Evolutionary conservation across 2,888 invertebrate genomes (phyloP), one percentile per base, ranked within the genome.

Genomic region (Labia minor): DNA sequence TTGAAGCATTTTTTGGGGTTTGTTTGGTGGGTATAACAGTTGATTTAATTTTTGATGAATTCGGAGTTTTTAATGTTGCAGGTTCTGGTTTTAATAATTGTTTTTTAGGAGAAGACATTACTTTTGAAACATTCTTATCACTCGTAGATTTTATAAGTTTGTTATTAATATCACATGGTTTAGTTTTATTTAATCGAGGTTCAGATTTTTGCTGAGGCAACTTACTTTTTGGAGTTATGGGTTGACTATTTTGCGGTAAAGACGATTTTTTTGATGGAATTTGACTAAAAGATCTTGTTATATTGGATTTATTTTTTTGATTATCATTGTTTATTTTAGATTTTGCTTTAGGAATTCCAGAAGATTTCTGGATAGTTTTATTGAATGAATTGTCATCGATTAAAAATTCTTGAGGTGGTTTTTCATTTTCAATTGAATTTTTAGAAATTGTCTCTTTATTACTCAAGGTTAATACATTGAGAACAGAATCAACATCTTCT

Each of bases 371-470:
- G 10, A 18, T 63, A 1, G n/a, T 3, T 26, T 63, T 63, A 62
- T 62, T 62, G 1, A 19, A 20, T 21, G 63, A 14, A n/a, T 8
- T 11, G 16, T 82, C 82, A 65, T 81, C 81, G 71, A 81, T 82
- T 69, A 78, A 77, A 72, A 83, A 82, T 74, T 82, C 81, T 21
- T 72, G 72, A 1, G 74, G 74, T 10, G 73, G 73, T 14, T 71
- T 66, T 61, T 73, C 73, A 65, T 73, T 70, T 63, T 72, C 72
- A 21, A 72, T 49, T n/a, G 16, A n/a, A 14, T 14, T 14, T 49
- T 49, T 49, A 8, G 49, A 49, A 49, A 49, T 49, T 49, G 49
- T 49, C 14, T 49, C 49, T n/a, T 14, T 49, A 16, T 49, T 49
- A 49, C 49, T 49, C 49, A 49, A 49, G 14, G 49, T 49, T 49